Base-by-base conservation (phyloP, 2,888 invertebrate species). In the Ernsta delagoae region DNA sequence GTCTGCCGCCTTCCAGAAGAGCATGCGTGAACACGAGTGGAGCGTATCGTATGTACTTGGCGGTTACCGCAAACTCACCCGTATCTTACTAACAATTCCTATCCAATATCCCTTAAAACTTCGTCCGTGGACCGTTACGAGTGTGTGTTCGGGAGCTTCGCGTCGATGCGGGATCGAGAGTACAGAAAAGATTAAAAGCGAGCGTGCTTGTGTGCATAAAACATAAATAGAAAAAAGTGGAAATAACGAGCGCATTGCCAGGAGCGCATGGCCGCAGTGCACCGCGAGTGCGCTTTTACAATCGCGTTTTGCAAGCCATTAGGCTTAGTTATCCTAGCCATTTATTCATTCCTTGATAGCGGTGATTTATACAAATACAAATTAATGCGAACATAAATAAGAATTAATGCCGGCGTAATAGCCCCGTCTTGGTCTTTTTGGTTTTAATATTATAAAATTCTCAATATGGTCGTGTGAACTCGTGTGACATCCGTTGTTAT, bases 1-100 rank as follows among this genome's bases (percentile, higher is more conserved):
- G 92, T 97, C 94, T 24, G 89, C 90, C 79, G 89, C 92, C 72
- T 94, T 94, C 86, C 93, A 92, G 89, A 93, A 92, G 88, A 93
- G 89, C 78, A 93, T 94, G 91, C 92, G 91, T 72, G 93, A 94
- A 75, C 94, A 94, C 88, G 94, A 94, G 85, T 94, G 94, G 93
- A 94, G 94, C 85, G 92, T 93, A 84, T 93, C 94, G 94, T 94
- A 94, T 88, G 94, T 94, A 93, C 85, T 77, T 72, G 63, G 48
- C 62, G 31, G 36, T 34, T 60, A 8, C 7, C 56, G 70, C 54
- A n/a, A 62, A 50, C 36, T 62, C 61, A 59, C 65, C 59, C 69
- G 34, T 31, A 59, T 72, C 41, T 59, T 88, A 88, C 88, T 54
- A 67, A 65, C 65, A 65, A 61, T 24, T 50, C 66, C 66, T 62